Conservation (phyloP, 2,888 invertebrate genomes). For the Sphinx pinastri region DNA sequence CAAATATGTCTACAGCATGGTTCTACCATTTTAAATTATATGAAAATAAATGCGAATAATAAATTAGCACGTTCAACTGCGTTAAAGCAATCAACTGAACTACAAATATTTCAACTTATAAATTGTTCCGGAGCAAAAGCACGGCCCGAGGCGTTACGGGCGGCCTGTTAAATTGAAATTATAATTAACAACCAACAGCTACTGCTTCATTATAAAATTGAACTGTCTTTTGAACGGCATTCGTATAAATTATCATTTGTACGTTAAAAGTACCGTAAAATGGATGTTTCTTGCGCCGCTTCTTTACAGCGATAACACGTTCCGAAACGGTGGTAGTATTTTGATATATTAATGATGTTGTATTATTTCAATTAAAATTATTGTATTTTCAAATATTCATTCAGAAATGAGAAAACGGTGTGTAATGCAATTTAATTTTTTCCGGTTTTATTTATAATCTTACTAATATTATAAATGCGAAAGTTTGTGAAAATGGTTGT, state of each 20-base stretch:
- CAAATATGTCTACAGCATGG: too few species aligned
- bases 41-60: neutral
- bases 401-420: too few species aligned
- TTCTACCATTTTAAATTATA: too few species aligned
- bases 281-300: neutral
- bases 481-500: too few species aligned
- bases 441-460: too few species aligned
- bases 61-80: conserved; percentile 37
- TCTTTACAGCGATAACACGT: neutral
- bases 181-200: conserved; percentile 67
- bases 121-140: conserved; percentile 49
- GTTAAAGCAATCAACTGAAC: conserved; percentile 37
- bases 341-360: neutral
- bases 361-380: too few species aligned
- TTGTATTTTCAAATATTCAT: too few species aligned
- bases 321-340: too few species aligned
- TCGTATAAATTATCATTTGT: conserved; percentile 53
- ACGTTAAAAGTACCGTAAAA: conserved; percentile 33
- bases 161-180: conserved; percentile 74
- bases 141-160: conserved; percentile 55
- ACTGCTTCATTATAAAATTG: conserved; percentile 71
- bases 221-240: conserved; percentile 66
- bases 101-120: conserved; percentile 56
- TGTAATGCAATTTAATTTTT: too few species aligned
- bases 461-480: too few species aligned